These are phyloP conservation scores for Peromyscus melanophrys DNA, from an alignment of 2,797 vertebrate genomes.

Conservation along the genomic window DNA sequence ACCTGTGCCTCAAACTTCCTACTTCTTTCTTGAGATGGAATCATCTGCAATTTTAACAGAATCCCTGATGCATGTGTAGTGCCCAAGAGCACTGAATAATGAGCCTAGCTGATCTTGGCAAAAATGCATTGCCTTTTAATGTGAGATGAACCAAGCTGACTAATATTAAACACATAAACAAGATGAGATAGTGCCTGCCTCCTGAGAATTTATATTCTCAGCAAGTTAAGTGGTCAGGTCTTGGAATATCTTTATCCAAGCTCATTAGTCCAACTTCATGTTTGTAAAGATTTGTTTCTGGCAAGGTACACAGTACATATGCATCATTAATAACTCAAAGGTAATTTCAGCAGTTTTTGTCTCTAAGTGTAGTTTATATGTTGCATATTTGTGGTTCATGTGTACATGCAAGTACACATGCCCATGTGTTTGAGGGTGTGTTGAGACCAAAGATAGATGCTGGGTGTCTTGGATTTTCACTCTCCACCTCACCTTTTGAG, in stretches of 20 bases:
- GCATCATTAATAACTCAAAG: neutral
- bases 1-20: neutral
- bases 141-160: neutral
- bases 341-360: neutral
- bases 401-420: neutral
- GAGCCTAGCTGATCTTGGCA: conserved; percentile 23
- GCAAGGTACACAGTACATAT: neutral
- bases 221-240: neutral
- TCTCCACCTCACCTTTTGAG: neutral
- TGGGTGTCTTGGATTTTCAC: neutral
- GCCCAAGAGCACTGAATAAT: neutral
- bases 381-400: neutral
- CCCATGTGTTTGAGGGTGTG: neutral
- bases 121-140: neutral
- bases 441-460: neutral
- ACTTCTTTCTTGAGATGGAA: neutral
- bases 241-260: neutral
- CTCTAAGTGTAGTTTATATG: neutral
- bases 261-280: neutral
- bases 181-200: neutral
- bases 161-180: neutral
- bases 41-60: conserved; percentile 28
- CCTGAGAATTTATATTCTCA: neutral
- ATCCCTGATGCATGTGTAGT: neutral
- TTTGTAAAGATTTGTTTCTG: neutral